Percentiles rank a stretch among this genome's conserved stretches.
phyloP scores from a whole-genome alignment of 2,113 vertebrate species.

The Toxotes chatareus region DNA sequence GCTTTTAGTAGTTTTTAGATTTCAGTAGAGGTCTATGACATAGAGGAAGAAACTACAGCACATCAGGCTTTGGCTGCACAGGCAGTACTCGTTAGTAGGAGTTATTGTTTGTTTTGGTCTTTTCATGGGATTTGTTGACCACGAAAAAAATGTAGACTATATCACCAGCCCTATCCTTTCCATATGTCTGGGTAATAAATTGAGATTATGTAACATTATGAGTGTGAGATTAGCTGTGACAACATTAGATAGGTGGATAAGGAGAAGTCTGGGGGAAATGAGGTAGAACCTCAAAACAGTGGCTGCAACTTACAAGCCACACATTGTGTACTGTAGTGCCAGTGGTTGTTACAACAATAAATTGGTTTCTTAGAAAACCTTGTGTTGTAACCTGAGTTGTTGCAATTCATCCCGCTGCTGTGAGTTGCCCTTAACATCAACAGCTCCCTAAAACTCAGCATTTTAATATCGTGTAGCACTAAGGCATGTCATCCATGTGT shows the following conservation, averaged over 20 bases:
- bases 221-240: slow-evolving; percentile 25
- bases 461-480: slow-evolving; percentile 15
- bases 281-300: background rate
- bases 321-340: background rate
- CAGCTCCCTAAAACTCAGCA: background rate
- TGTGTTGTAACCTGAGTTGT: background rate
- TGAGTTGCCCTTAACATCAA: background rate
- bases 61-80: background rate
- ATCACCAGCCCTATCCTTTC: background rate
- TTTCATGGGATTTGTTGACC: slow-evolving; percentile 10
- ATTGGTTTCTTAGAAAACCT: slow-evolving; percentile 1
- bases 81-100: background rate
- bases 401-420: background rate
- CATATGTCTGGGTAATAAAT: background rate
- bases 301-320: background rate
- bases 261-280: slow-evolving; percentile 3
- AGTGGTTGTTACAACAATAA: slow-evolving; percentile 9
- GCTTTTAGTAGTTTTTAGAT: background rate
- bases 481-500: slow-evolving; percentile 11
- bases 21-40: background rate
- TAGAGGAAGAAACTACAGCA: background rate
- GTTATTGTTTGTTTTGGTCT: background rate
- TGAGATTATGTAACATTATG: background rate
- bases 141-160: background rate
- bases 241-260: background rate